These are phyloP conservation scores for Parazoanthus atlanticus DNA, from an alignment of 92 coral and sea anemone species.

Conservation along the genomic window DNA sequence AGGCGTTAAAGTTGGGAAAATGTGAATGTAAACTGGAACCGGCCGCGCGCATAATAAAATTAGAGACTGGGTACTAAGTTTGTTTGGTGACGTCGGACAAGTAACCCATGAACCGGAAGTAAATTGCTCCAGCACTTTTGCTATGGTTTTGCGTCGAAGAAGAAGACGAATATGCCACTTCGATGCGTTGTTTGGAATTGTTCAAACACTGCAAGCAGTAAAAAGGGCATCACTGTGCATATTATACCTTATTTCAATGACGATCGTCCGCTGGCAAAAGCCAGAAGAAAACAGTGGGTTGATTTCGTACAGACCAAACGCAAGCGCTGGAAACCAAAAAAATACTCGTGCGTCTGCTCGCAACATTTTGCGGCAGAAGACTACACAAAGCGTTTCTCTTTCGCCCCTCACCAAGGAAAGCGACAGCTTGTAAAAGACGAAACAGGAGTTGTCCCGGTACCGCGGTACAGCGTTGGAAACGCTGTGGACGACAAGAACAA, in stretches of 20 bases:
- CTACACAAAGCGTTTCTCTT: conserved; percentile 1
- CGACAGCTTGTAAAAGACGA: conserved; percentile 12
- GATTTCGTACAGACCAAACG: conserved; percentile 1
- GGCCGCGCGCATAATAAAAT: not conserved
- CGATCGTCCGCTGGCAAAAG: conserved; percentile 11
- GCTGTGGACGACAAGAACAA: conserved; percentile 1
- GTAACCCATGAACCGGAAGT: conserved; percentile 8
- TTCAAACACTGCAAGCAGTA: conserved; percentile 22
- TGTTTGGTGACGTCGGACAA: conserved; percentile 4
- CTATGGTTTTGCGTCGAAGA: conserved; percentile 9
- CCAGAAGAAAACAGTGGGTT: conserved; percentile 6
- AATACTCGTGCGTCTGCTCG: conserved; percentile 3
- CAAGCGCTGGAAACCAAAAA: not conserved
- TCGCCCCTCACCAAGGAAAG: conserved; percentile 6
- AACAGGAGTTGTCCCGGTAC: conserved; percentile 21
- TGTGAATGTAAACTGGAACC: not conserved
- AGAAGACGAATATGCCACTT: conserved; percentile 23
- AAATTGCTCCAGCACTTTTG: not conserved
- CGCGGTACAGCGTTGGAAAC: conserved; percentile 9
- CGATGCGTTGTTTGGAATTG: not conserved
- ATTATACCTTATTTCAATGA: conserved; percentile 5
- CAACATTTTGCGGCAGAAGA: conserved; percentile 1
- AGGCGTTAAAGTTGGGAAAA: conserved; percentile 11
- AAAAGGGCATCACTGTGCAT: conserved; percentile 19
- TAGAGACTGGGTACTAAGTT: conserved; percentile 12